Base-by-base conservation (phyloP, 2,888 invertebrate species). In the Strigamia maritima region DNA sequence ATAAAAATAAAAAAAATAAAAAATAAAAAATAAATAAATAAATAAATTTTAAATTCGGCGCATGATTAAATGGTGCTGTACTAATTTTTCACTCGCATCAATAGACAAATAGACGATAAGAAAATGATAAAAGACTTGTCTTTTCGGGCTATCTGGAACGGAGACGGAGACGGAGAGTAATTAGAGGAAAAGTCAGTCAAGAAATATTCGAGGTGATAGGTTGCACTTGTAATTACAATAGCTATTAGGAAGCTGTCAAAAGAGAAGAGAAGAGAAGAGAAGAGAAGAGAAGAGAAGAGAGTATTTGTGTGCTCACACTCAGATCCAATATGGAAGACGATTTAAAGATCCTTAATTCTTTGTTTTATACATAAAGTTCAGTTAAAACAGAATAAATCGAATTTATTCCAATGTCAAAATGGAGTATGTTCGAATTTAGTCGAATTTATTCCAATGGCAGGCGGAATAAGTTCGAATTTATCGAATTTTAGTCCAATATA, bases 161-260 rank as follows among this genome's bases (percentile, higher is more conserved):
- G 49, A 49, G 49, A n/a, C n/a, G n/a, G n/a, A n/a, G n/a, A n/a
- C 60, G 4, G 60, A 4, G 12, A 65, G 26, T 65, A 65, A 65
- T 65, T 65, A 65, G 65, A 65, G 26, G 65, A 65, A 49, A 65
- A 65, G 65, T 65, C 65, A 65, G 65, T 65, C 65, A 26, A 28
- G 65, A 65, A 65, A 65, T 24, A 65, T 65, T 65, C 2, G 65
- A 65, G 65, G 65, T 65, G 65, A 65, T 65, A 65, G 65, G 65
- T 65, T 65, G 65, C 65, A 65, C 26, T 65, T 65, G 24, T 65
- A 65, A 65, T 65, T 65, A 65, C 65, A 65, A 65, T 65, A 65
- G 65, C 65, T 65, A 65, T 65, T 65, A 65, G 65, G 65, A 26
- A 65, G 26, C 65, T 65, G 65, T 65, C 65, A 65, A 65, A 65